Base-by-base conservation (phyloP, 2,888 invertebrate species). In the Tethea ocularis region DNA sequence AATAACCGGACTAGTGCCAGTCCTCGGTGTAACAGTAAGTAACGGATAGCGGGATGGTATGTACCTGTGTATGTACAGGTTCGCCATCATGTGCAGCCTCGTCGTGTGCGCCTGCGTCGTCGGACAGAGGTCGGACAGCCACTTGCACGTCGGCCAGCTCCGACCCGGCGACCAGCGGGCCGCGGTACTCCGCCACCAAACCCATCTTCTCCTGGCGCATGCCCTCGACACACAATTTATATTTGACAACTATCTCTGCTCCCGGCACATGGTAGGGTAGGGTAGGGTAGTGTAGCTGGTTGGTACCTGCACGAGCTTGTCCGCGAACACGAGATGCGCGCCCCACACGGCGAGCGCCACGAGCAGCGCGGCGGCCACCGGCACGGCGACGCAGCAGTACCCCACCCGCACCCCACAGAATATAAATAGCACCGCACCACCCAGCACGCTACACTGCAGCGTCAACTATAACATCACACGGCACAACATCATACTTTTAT, bases 391-490 rank as follows among this genome's bases (percentile, higher is more conserved):
- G 58, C 75, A 76, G 17, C 67, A 46, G 20, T 20, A 63, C 41
- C 57, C 60, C 65, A 64, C 72, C 23, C 78, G 67, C 23, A 96
- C 95, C 58, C 96, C 96, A 80, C 62, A 65, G 77, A 88, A 96
- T 95, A 92, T 97, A 96, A 59, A 95, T 95, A 87, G 64, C 91
- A 90, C 57, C 95, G 97, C 60, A 95, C 97, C 66, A 88, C 79
- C 56, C 75, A 88, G 93, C 90, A 86, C 84, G 79, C 96, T 95
- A 41, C 89, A 87, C 82, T 89, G 85, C 71, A 88, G 75, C 11
- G 85, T 88, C 69, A 84, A 29, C 88, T 88, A n/a, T n/a, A n/a
- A n/a, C n/a, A n/a, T n/a, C n/a, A n/a, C n/a, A n/a, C n/a, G n/a
- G 73, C 29, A 66, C 61, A 38, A 29, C n/a, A 22, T 23, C 54